Base-by-base conservation (phyloP, 1,140 invertebrate genomes). In the Dendroctonus ponderosae region DNA sequence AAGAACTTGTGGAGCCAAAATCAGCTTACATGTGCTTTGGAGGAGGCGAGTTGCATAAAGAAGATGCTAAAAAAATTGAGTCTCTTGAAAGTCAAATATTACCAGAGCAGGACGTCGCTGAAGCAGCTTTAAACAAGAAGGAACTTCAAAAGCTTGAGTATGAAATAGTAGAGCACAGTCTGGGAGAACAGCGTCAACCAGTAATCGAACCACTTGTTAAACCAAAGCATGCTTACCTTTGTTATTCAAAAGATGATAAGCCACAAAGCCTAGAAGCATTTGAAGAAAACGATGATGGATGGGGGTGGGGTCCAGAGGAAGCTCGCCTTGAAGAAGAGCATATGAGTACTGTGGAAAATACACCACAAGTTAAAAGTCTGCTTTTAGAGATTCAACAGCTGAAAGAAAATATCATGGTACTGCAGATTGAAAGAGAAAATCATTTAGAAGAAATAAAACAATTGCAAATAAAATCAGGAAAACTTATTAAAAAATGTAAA, bases 401-500 rank as follows among this genome's bases (percentile, higher is more conserved):
- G 7, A 75, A 84, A 64, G 80, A 82, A 15, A 76, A 76, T 49
- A 78, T 87, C 0, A 76, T 76, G 40, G 80, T 84, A 12, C 53
- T 86, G 2, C 80, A 85, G 70, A 58, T 75, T 0, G 82, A 86
- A 53, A 80, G 82, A 39, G 70, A 78, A 3, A 76, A 75, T 12
- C 68, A 85, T 5, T 74, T 80, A n/a, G 79, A 85, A 26, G 87
- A 90, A 51, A 79, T 87, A 6, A 82, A 83, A 64, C 77, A 82
- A 5, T 77, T 81, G 39, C 87, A 91, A 72, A 71, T 83, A 1
- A 89, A 89, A 71, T 85, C 85, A 37, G 80, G 82, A 6, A 91
- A 90, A 79, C 82, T 89, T 11, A 78, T 91, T 66, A 91, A 78
- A 71, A 91, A 91, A 76, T 75, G 91, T 2, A 91, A 91, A 72